Evolutionary conservation across 2,113 vertebrate species (phyloP).

Genomic region (Vulpes lagopus): DNA sequence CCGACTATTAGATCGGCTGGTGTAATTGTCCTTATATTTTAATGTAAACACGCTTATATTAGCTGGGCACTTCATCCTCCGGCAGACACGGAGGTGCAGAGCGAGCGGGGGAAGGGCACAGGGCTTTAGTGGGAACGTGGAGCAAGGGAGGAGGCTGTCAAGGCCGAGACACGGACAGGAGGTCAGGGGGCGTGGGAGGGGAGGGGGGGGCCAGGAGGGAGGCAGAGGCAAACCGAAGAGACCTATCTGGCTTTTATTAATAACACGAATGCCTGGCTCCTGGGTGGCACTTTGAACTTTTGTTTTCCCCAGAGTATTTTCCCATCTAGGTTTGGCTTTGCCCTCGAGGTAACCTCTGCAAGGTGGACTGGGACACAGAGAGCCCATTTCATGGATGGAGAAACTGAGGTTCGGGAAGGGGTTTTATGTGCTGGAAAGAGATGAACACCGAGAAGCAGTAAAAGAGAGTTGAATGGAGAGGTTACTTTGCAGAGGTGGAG

Average conservation of each 20-base stretch:
- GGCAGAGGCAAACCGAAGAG: not conserved
- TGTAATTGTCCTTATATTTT: slow-evolving; percentile 89
- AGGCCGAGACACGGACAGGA: not conserved
- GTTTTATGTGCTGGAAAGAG: not conserved
- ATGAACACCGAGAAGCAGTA: not conserved
- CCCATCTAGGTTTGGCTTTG: not conserved
- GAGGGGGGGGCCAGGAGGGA: not conserved
- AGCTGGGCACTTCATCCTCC: slow-evolving; percentile 85
- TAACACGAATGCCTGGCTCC: slow-evolving; percentile 55
- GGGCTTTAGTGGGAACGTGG: slow-evolving; percentile 60
- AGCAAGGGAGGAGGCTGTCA: slow-evolving; percentile 44
- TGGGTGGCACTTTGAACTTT: slow-evolving; percentile 68
- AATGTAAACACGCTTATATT: slow-evolving; percentile 90
- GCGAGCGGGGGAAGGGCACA: not conserved
- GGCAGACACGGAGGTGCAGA: slow-evolving; percentile 41
- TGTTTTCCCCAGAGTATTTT: not conserved
- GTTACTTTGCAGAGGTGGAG: not conserved
- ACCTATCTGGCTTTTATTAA: slow-evolving; percentile 79
- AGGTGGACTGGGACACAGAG: not conserved
- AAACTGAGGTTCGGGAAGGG: slow-evolving; percentile 41
- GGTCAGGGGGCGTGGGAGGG: slow-evolving; percentile 37
- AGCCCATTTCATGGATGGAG: slow-evolving; percentile 25
- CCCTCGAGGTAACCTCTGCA: not conserved
- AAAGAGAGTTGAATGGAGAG: not conserved
- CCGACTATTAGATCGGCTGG: slow-evolving; percentile 89